Evolutionary conservation across 1,140 invertebrate genomes (phyloP).

Genomic region (Papilio polyxenes): DNA sequence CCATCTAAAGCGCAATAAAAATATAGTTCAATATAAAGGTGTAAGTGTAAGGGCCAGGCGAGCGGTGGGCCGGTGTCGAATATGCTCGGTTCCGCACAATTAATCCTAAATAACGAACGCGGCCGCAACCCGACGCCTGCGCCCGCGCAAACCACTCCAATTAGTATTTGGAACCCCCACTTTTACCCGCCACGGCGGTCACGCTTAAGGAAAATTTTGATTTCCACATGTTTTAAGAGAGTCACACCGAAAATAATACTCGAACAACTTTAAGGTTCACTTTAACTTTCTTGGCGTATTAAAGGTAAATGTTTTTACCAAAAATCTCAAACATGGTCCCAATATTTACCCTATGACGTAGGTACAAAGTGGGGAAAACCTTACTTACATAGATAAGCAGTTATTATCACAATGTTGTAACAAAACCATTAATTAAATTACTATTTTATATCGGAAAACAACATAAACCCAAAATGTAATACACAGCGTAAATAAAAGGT

Average conservation of each 20-base stretch:
- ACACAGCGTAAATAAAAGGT: neutral
- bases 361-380: no score
- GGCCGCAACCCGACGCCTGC: conserved; percentile 64
- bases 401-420: no score
- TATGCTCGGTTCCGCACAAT: conserved; percentile 73
- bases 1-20: conserved; percentile 32
- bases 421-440: no score
- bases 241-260: neutral
- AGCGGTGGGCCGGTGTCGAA: conserved; percentile 53
- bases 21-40: conserved; percentile 29
- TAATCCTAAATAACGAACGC: conserved; percentile 75
- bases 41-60: conserved; percentile 26
- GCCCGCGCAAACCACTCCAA: conserved; percentile 65
- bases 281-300: neutral
- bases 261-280: neutral
- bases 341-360: no score
- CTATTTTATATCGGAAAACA: no score
- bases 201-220: neutral
- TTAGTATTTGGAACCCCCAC: conserved; percentile 55
- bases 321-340: no score
- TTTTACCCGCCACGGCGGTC: conserved; percentile 1
- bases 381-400: no score
- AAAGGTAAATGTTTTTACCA: neutral
- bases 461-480: no score
- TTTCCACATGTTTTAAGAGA: conserved; percentile 13